Evolutionary conservation across 2,888 invertebrate species (phyloP), one percentile per base, ranked within the genome.

Genomic region (Drosophila eohydei): DNA sequence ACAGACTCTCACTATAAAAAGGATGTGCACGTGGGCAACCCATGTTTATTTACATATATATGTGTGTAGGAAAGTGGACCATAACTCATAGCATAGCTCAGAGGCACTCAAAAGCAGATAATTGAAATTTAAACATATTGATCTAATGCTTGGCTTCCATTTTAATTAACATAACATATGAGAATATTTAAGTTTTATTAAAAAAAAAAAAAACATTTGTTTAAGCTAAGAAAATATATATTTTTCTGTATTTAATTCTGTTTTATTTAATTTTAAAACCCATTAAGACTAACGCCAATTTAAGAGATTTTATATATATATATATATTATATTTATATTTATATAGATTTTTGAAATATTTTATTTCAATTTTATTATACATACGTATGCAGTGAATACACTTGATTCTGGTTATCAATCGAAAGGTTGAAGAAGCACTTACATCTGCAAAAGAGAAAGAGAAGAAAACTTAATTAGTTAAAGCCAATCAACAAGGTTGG

Each of bases 401-500:
- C n/a, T 59, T 50, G 52, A 50, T 36, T 28, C 36, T 28, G 30
- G 41, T 36, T 57, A 38, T 46, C 61, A 56, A 46, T 65, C 30
- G 48, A 58, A n/a, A 16, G 30, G 36, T 34, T 26, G 16, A 16
- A 61, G 51, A 51, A 28, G 44, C 66, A 85, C 84, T 85, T 89
- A 85, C 84, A 89, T 83, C 89, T 85, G 84, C 74, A 87, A 85
- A 89, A 87, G 79, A 89, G 68, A 87, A 48, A 67, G 61, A 71
- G 80, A 69, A 71, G 56, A 74, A 76, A 87, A 84, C 81, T 76
- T 89, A 87, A 84, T 84, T 84, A 85, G 84, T 87, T 73, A 87
- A 77, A 62, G 65, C 67, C 89, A 86, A 78, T 74, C 81, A 87
- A 75, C 68, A 74, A 68, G 50, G 32, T 41, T 30, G 36, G 30